Evolutionary conservation across 2,797 vertebrate genomes (phyloP), one percentile per base, ranked within the genome.

Genomic region (Distichodus sexfasciatus): DNA sequence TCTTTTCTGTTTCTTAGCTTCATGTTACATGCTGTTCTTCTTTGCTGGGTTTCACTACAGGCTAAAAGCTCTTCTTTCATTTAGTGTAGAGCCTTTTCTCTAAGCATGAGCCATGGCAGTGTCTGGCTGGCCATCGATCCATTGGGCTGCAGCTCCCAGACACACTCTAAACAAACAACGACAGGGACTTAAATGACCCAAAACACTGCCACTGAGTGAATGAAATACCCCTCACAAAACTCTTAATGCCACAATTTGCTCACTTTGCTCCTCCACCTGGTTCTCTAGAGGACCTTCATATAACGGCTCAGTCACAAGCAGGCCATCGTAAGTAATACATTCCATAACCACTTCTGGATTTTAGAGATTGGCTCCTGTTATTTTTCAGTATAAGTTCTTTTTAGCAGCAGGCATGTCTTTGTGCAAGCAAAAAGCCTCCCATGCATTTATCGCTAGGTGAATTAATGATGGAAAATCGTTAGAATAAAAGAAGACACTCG

Each of bases 151-250:
- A 31, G 44, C 48, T 29, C 31, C 44, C 47, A 48, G 48, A 69
- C 69, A 66, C 66, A 43, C 44, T 64, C 41, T 67, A 76, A 71
- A 71, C 74, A 71, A 67, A 67, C 62, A 50, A 67, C 74, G 70
- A 71, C 31, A 17, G 53, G 74, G 67, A 48, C 57, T 78, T 60
- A 33, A 70, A 75, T 53, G 69, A 60, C 66, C 66, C 59, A 60
- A n/a, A 78, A 71, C 58, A 64, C 43, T 63, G 50, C 55, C 26
- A 36, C 44, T 38, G 57, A 62, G 28, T 61, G 54, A 66, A 61
- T 55, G 15, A 59, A 61, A 71, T 54, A 36, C 41, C 51, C 17
- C 33, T 74, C 47, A 23, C n/a, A 50, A 12, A 44, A 19, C 43
- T 59, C 19, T 9, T 51, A 71, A 66, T 55, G 47, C 63, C 64